These are phyloP conservation scores for Malurus cyaneus DNA, from an alignment of 2,113 vertebrate genomes.

Conservation along the genomic window DNA sequence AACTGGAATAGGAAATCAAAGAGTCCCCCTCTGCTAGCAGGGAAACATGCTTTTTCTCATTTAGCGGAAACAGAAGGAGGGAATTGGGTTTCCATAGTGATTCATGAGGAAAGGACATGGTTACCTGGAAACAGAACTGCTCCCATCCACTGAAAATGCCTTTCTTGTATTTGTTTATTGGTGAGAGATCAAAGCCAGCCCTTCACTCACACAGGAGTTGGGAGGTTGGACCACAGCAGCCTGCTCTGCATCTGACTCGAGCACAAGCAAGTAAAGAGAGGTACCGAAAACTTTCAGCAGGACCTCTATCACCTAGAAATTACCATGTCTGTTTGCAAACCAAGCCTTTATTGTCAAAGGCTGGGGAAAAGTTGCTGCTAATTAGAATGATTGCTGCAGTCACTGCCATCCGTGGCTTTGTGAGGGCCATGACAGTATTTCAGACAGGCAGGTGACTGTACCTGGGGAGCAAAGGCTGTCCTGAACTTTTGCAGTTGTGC, in stretches of 20 bases:
- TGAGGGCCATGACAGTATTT: not conserved
- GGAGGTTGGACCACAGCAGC: not conserved
- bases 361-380: not conserved
- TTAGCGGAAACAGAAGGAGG: conserved; percentile 56
- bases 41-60: conserved; percentile 51
- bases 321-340: not conserved
- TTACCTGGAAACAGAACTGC: conserved; percentile 68
- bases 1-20: conserved; percentile 60
- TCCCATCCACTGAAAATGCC: not conserved
- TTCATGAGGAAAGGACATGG: conserved; percentile 52
- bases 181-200: conserved; percentile 31
- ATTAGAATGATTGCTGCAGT: not conserved
- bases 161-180: conserved; percentile 53
- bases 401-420: not conserved
- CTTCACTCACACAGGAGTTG: not conserved
- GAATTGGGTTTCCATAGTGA: conserved; percentile 71
- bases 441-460: not conserved
- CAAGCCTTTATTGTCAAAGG: not conserved
- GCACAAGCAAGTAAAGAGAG: not conserved
- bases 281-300: not conserved
- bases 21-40: conserved; percentile 4
- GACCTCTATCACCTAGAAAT: not conserved
- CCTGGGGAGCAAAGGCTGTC: not conserved
- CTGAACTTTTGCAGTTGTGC: not conserved
- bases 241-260: not conserved